phyloP scores from a whole-genome alignment of 2,888 invertebrate genomes.

The Rhimphoctona megacephalus region DNA sequence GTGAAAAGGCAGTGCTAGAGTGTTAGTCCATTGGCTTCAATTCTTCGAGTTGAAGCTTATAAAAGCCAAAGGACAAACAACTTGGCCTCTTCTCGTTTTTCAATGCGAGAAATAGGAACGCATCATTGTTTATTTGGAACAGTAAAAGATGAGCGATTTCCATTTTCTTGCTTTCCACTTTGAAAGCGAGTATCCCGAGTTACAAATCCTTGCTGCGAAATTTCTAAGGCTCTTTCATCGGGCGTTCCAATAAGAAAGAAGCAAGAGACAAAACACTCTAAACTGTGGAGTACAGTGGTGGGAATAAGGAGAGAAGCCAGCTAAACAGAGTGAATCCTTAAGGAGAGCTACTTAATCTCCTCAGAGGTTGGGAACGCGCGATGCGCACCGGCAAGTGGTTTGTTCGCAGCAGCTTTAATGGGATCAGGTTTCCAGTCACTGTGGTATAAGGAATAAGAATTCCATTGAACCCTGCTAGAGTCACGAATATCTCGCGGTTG shows the following conservation, averaged over 20 bases:
- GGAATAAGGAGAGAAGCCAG: conserved; percentile 19
- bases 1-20: not conserved
- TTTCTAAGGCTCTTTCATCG: conserved; percentile 10
- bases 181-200: not conserved
- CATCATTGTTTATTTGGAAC: not conserved
- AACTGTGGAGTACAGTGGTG: not conserved
- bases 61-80: conserved; percentile 39
- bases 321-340: conserved; percentile 53
- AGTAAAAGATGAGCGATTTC: conserved; percentile 8
- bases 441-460: conserved; percentile 60
- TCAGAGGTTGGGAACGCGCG: conserved; percentile 30
- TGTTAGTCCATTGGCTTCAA: not conserved
- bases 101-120: conserved; percentile 6
- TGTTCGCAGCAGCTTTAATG: conserved; percentile 61
- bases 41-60: conserved; percentile 9
- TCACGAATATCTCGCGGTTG: conserved; percentile 29
- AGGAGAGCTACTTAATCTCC: conserved; percentile 63
- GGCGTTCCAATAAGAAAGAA: conserved; percentile 20
- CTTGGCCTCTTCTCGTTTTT: conserved; percentile 26
- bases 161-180: not conserved
- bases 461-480: conserved; percentile 46
- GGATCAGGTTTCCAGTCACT: conserved; percentile 56
- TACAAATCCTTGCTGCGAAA: conserved; percentile 24
- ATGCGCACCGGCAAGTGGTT: conserved; percentile 39
- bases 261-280: conserved; percentile 41